Percentiles rank a stretch among this genome's conserved stretches.
These are phyloP conservation scores for Lordiphosa collinella DNA, from an alignment of 1,140 invertebrate species.

Conservation along the genomic window DNA sequence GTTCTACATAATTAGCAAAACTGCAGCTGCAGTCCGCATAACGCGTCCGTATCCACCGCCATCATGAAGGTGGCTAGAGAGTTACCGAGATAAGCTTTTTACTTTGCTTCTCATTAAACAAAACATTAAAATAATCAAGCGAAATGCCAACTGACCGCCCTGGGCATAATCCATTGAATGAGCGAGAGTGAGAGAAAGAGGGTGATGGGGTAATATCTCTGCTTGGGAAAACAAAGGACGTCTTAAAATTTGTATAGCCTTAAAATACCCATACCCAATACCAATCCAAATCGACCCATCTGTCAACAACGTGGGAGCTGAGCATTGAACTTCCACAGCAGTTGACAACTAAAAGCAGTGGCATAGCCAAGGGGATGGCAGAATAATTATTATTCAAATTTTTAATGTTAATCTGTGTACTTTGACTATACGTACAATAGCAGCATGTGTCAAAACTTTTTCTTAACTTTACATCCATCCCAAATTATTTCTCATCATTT, in stretches of 20 bases:
- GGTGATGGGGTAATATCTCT: not conserved
- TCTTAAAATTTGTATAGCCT: not conserved
- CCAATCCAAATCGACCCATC: slow-evolving; percentile 38
- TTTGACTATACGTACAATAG: too few relatives aligned
- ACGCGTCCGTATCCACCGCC: slow-evolving; percentile 32
- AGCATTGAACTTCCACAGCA: slow-evolving; percentile 7
- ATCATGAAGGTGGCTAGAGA: slow-evolving; percentile 15
- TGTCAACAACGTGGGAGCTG: slow-evolving; percentile 37
- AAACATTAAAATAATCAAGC: slow-evolving; percentile 51
- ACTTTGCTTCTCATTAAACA: slow-evolving; percentile 36
- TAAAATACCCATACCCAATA: not conserved
- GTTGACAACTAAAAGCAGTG: not conserved
- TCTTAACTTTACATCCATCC: too few relatives aligned
- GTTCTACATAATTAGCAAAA: slow-evolving; percentile 50
- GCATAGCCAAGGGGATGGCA: not conserved
- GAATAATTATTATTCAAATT: not conserved
- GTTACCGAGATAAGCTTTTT: slow-evolving; percentile 19
- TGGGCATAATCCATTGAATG: slow-evolving; percentile 27
- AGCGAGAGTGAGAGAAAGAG: not conserved
- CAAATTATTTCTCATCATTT: too few relatives aligned
- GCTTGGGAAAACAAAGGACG: not conserved
- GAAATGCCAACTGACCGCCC: slow-evolving; percentile 19
- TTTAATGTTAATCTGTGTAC: too few relatives aligned
- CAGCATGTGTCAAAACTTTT: too few relatives aligned
- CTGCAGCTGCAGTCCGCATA: slow-evolving; percentile 20